phyloP scores from a whole-genome alignment of 1,140 invertebrate species.

The Danaus melanippus region DNA sequence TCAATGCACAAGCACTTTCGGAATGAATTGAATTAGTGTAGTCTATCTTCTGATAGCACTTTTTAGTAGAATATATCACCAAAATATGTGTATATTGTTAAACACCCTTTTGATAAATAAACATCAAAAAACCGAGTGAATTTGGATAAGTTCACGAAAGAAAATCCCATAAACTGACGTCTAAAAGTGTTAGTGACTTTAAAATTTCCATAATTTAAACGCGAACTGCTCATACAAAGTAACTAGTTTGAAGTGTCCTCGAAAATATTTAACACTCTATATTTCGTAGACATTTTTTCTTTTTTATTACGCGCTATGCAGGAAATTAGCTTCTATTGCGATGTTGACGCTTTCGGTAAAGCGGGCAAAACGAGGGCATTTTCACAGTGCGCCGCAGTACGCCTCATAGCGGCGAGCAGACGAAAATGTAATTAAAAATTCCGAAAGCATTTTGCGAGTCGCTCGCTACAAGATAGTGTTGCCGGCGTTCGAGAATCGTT shows the following conservation, averaged over 20 bases:
- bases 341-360: conserved; percentile 68
- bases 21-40: conserved; percentile 32
- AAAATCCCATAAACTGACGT: too few relatives aligned
- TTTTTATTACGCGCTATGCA: conserved; percentile 66
- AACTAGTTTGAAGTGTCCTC: neutral
- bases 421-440: conserved; percentile 73
- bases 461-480: conserved; percentile 68
- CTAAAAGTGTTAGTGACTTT: too few relatives aligned
- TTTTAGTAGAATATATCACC: conserved; percentile 5
- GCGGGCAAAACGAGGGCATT: conserved; percentile 63
- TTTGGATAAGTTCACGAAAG: too few relatives aligned
- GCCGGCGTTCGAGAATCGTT: conserved; percentile 53
- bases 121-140: too few relatives aligned
- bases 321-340: conserved; percentile 71
- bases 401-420: conserved; percentile 60
- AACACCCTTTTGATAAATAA: too few relatives aligned
- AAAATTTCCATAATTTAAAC: too few relatives aligned
- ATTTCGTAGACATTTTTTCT: conserved; percentile 50
- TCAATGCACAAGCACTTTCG: conserved; percentile 48
- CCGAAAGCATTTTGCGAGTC: conserved; percentile 65
- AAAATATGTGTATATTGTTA: too few relatives aligned
- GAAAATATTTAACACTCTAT: conserved; percentile 37
- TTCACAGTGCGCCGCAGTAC: conserved; percentile 50
- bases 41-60: conserved; percentile 20
- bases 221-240: too few relatives aligned